These are phyloP conservation scores for Sibirionetta formosa DNA, from an alignment of 2,797 vertebrate genomes.

Conservation along the genomic window DNA sequence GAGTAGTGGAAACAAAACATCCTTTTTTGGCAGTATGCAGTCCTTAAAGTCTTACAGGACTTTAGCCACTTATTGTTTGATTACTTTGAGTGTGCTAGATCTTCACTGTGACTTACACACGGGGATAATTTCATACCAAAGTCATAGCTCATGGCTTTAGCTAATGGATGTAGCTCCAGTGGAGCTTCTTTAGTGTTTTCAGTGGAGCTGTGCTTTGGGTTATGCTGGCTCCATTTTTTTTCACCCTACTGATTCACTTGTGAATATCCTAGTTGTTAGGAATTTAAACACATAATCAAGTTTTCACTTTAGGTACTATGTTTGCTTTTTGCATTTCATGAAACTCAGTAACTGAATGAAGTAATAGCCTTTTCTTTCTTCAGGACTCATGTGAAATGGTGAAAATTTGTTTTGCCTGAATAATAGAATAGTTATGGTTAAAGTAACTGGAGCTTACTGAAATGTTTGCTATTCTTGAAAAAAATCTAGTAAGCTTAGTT, in stretches of 20 bases:
- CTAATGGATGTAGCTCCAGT: not conserved
- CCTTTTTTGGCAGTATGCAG: conserved; percentile 58
- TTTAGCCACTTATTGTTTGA: conserved; percentile 51
- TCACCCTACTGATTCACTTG: not conserved
- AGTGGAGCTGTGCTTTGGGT: not conserved
- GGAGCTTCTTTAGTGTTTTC: conserved; percentile 1
- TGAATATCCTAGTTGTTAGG: not conserved
- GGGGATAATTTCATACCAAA: not conserved
- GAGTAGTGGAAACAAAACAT: conserved; percentile 60
- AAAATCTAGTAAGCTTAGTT: not conserved
- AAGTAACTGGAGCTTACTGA: not conserved
- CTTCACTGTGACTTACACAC: not conserved
- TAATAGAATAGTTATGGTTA: not conserved
- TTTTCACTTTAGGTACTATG: not conserved
- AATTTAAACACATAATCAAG: not conserved
- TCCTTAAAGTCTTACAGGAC: not conserved
- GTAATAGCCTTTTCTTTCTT: not conserved
- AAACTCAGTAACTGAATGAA: not conserved
- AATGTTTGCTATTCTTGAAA: not conserved
- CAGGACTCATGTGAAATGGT: not conserved
- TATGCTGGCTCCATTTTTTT: not conserved
- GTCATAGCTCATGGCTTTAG: conserved; percentile 27
- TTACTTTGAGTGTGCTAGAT: not conserved
- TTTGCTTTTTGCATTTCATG: not conserved
- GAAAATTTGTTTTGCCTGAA: not conserved